A percentile compares a stretch with the other conserved stretches of the same genome.
Evolutionary conservation across 2,113 vertebrate species (phyloP).

Genomic region (Centropus bengalensis): DNA sequence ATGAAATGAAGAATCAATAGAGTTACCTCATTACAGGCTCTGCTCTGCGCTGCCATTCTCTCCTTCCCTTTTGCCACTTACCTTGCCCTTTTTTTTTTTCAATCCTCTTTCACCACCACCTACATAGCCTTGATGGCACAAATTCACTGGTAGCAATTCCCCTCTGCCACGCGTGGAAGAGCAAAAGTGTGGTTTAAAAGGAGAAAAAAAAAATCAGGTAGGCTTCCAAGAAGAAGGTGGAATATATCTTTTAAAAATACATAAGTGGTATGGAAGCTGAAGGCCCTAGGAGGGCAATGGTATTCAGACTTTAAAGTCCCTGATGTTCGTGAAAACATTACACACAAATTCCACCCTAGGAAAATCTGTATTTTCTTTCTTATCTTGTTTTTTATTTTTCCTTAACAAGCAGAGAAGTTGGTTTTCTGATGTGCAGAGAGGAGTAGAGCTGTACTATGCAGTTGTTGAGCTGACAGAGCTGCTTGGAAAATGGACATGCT

Average conservation of each 20-base stretch:
- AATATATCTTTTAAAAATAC: not conserved
- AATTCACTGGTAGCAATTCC: not conserved
- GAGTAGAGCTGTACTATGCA: not conserved
- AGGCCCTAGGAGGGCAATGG: not conserved
- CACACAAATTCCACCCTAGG: not conserved
- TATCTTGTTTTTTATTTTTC: not conserved
- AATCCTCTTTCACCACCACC: not conserved
- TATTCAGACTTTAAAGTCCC: constrained; percentile 11
- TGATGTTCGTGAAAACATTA: not conserved
- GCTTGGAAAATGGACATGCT: not conserved
- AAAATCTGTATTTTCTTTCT: not conserved
- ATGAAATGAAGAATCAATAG: constrained; percentile 15
- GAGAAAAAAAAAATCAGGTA: not conserved
- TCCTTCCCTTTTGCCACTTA: not conserved
- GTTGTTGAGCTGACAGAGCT: not conserved
- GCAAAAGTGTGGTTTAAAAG: not conserved
- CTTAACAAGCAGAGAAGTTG: not conserved
- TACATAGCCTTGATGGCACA: not conserved
- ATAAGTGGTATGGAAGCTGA: not conserved
- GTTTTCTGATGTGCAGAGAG: not conserved
- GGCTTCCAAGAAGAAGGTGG: not conserved
- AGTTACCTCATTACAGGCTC: not conserved
- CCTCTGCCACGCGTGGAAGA: rapidly evolving
- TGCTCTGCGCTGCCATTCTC: not conserved
- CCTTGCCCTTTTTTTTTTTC: not conserved